Base-by-base conservation (phyloP, 2,113 vertebrate species). In the Lampris megalopsis region DNA sequence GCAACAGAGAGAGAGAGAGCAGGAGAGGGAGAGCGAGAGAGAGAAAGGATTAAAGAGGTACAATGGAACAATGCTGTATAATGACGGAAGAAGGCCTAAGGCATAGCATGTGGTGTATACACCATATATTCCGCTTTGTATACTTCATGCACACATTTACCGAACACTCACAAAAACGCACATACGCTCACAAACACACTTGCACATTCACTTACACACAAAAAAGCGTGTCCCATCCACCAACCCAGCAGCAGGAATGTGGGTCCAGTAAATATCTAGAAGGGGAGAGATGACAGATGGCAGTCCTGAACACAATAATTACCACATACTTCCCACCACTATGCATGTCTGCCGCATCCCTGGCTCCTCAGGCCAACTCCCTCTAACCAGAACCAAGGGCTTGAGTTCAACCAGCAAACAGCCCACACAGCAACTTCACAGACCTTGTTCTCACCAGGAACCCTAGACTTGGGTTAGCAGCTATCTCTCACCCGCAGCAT, bases 301-400 rank as follows among this genome's bases (percentile, higher is more conserved):
- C 85, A 79, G 74, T 87, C 67, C 84, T 82, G 83, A 92, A 92
- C 88, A 91, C 90, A 92, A 92, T 93, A 94, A 93, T 94, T 94
- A 94, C 86, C 89, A 90, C 89, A 94, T 93, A 93, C 84, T 94
- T 94, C 89, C 91, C 87, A 83, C 82, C 86, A 73, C 82, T 79
- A 78, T 88, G 80, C 86, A 91, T 92, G 90, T 90, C 87, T 90
- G 85, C 87, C 78, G 75, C 73, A 85, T 91, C 89, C 77, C 78
- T 77, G 72, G 80, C 85, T 86, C 82, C 82, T 80, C 73, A 62
- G 79, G 79, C 86, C 83, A 85, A 78, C 73, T 83, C 75, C 74
- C 75, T 87, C 60, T 59, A 83, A 83, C 85, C 82, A 75, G 81
- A 71, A 89, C 68, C 84, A 66, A 77, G 61, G 24, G 40, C 36